phyloP scores from a whole-genome alignment of 2,888 invertebrate genomes.

The Balanococcus diminutus region DNA sequence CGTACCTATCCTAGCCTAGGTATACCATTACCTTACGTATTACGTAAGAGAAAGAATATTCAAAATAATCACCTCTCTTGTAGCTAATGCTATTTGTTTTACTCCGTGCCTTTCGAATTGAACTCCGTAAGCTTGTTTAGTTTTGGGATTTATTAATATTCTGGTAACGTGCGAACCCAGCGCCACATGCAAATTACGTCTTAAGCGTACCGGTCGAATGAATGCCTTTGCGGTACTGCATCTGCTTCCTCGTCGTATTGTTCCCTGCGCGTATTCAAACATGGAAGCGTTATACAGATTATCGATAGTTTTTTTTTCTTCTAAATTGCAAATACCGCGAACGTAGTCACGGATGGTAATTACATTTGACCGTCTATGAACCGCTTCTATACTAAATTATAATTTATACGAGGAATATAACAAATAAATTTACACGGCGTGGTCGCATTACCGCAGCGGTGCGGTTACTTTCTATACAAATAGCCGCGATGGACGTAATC shows the following conservation, averaged over 20 bases:
- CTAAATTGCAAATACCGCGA: constrained; percentile 8
- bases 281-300: not conserved
- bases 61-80: constrained; percentile 68
- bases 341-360: constrained; percentile 10
- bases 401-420: constrained; percentile 22
- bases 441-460: not conserved
- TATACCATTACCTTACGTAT: not conserved
- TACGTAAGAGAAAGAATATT: not conserved
- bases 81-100: constrained; percentile 73
- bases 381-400: constrained; percentile 4
- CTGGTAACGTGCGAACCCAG: constrained; percentile 80
- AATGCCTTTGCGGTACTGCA: constrained; percentile 90
- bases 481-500: not conserved
- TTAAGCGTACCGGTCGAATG: constrained; percentile 74
- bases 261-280: constrained; percentile 64
- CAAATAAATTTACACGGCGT: constrained; percentile 20
- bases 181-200: constrained; percentile 81
- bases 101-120: constrained; percentile 78
- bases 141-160: constrained; percentile 74
- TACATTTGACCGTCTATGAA: constrained; percentile 1
- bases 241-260: constrained; percentile 76
- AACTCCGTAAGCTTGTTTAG: constrained; percentile 78
- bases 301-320: not conserved
- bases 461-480: constrained; percentile 22
- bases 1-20: not conserved